Percentiles rank a stretch among this genome's conserved stretches.
phyloP scores from a whole-genome alignment of 2,888 invertebrate species.

The Lacanobia oleracea region DNA sequence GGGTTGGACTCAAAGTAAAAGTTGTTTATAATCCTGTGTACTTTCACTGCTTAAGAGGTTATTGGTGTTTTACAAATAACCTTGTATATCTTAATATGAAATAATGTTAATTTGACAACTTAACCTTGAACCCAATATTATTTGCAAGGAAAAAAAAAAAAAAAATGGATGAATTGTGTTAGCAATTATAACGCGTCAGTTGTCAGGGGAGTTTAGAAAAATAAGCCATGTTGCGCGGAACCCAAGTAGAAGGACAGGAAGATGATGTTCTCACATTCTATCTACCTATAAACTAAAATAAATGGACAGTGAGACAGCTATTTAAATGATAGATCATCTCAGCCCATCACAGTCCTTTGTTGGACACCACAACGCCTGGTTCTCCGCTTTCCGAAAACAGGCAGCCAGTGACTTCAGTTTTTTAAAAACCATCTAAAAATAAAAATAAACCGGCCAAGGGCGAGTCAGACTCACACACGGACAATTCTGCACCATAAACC shows the following conservation, averaged over 20 bases:
- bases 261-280: neutral
- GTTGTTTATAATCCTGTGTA: no score
- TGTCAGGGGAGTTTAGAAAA: neutral
- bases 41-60: no score
- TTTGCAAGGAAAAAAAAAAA: no score
- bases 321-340: neutral
- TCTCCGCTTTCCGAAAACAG: neutral
- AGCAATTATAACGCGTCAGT: neutral
- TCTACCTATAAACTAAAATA: neutral
- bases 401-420: neutral
- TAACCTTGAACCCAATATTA: neutral
- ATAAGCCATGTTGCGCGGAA: no score
- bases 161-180: neutral
- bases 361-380: neutral
- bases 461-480: no score
- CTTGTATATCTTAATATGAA: no score
- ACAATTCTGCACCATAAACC: no score
- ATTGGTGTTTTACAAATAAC: no score
- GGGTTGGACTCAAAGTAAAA: no score
- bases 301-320: neutral
- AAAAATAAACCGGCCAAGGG: neutral
- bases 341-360: neutral
- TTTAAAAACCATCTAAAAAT: neutral
- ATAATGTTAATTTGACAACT: no score
- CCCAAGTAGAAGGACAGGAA: neutral